Evolutionary conservation across 1,140 invertebrate species (phyloP).

Genomic region (Hermetia illucens): DNA sequence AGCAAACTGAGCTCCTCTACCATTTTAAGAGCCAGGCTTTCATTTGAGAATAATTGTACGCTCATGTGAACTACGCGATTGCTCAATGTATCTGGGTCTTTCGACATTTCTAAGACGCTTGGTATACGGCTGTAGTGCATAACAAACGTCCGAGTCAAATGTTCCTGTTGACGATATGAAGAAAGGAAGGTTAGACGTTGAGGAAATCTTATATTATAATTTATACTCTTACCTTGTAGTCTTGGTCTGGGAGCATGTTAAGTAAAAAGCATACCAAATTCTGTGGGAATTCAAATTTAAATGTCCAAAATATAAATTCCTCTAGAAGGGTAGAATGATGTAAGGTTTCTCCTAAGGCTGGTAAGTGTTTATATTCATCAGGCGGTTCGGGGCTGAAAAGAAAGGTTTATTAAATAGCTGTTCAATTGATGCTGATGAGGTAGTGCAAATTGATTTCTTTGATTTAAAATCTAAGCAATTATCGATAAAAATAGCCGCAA

Average conservation of each 20-base stretch:
- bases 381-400: constrained; percentile 51
- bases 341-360: constrained; percentile 63
- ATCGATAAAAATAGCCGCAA: too few species aligned
- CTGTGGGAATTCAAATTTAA: constrained; percentile 94
- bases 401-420: constrained; percentile 1
- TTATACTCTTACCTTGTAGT: constrained; percentile 68
- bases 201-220: not conserved
- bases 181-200: too few species aligned
- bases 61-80: constrained; percentile 94
- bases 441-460: too few species aligned
- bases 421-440: not conserved
- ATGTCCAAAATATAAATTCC: constrained; percentile 95
- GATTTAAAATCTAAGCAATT: too few species aligned
- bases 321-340: constrained; percentile 81
- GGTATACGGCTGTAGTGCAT: constrained; percentile 91
- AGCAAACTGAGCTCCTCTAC: constrained; percentile 77
- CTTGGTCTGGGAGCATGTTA: constrained; percentile 87
- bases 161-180: constrained; percentile 54
- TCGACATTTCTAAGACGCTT: constrained; percentile 71
- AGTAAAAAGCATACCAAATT: constrained; percentile 91
- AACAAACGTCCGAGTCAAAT: constrained; percentile 86
- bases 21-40: constrained; percentile 78
- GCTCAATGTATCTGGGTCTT: constrained; percentile 78
- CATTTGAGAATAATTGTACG: constrained; percentile 90
- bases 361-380: constrained; percentile 61